Evolutionary conservation across 2,888 invertebrate genomes (phyloP).

Genomic region (Pollenia griseotomentosa): DNA sequence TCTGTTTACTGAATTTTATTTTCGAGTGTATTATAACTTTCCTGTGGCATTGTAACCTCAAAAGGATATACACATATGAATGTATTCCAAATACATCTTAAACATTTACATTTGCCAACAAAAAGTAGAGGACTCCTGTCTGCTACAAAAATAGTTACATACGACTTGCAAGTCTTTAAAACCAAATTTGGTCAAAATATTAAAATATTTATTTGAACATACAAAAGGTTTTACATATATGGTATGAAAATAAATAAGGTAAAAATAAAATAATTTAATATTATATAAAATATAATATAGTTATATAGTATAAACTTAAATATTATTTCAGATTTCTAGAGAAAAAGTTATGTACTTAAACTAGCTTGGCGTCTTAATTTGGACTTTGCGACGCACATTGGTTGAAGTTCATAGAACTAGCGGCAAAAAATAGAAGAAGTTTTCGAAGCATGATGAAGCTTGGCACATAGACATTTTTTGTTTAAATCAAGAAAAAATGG

Average conservation of each 20-base stretch:
- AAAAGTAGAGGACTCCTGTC: not conserved
- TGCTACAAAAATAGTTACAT: not conserved
- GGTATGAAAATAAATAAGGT: not conserved
- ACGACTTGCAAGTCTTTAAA: slow-evolving; percentile 31
- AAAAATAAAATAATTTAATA: not conserved
- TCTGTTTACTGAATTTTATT: not conserved
- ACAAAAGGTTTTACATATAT: not conserved
- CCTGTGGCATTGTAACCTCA: slow-evolving; percentile 43
- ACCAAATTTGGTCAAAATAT: slow-evolving; percentile 52
- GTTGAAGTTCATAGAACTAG: no score
- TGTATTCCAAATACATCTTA: slow-evolving; percentile 19
- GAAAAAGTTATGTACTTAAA: no score
- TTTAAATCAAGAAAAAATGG: no score
- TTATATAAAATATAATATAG: no score
- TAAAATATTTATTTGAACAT: slow-evolving; percentile 57
- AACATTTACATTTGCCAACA: slow-evolving; percentile 24
- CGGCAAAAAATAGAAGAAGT: no score
- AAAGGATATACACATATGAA: slow-evolving; percentile 12
- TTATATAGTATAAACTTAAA: no score
- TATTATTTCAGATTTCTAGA: no score
- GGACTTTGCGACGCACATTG: no score
- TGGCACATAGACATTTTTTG: no score
- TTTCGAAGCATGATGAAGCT: no score
- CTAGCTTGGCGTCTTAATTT: no score
- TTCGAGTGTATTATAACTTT: slow-evolving; percentile 32